phyloP scores from a whole-genome alignment of 2,797 vertebrate species.

The Aulostomus chinensis region DNA sequence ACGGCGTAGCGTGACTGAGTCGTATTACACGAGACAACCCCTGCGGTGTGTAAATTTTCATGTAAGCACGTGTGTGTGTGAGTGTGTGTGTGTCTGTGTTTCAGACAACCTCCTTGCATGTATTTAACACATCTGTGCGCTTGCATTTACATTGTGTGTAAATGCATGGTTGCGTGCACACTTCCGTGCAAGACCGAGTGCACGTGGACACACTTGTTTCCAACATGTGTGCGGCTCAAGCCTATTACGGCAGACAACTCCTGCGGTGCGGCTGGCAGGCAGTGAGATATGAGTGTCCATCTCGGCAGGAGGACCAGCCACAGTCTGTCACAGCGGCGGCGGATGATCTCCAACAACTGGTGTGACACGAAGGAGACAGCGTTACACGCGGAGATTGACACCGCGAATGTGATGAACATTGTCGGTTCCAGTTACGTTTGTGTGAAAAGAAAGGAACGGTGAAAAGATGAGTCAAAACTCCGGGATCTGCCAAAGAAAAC shows the following conservation, averaged over 20 bases:
- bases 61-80: slow-evolving; percentile 15
- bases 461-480: too few relatives aligned
- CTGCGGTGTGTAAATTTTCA: slow-evolving; percentile 39
- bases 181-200: background rate
- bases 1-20: slow-evolving; percentile 58
- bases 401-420: too few relatives aligned
- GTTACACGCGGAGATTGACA: too few relatives aligned
- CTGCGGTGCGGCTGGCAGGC: slow-evolving; percentile 55
- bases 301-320: slow-evolving; percentile 37
- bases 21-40: slow-evolving; percentile 43
- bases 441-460: too few relatives aligned
- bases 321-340: slow-evolving; percentile 55
- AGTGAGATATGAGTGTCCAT: slow-evolving; percentile 50
- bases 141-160: background rate
- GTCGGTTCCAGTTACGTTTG: slow-evolving; percentile 14
- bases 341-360: slow-evolving; percentile 33
- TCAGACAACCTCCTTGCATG: slow-evolving; percentile 1
- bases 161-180: background rate
- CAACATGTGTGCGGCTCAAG: slow-evolving; percentile 40
- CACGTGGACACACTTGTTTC: slow-evolving; percentile 26
- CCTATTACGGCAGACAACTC: slow-evolving; percentile 55
- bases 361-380: slow-evolving; percentile 21
- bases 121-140: background rate
- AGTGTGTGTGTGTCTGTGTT: background rate
- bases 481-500: too few relatives aligned